These are phyloP conservation scores for Eristalis pertinax DNA, from an alignment of 2,888 invertebrate genomes.

Conservation along the genomic window DNA sequence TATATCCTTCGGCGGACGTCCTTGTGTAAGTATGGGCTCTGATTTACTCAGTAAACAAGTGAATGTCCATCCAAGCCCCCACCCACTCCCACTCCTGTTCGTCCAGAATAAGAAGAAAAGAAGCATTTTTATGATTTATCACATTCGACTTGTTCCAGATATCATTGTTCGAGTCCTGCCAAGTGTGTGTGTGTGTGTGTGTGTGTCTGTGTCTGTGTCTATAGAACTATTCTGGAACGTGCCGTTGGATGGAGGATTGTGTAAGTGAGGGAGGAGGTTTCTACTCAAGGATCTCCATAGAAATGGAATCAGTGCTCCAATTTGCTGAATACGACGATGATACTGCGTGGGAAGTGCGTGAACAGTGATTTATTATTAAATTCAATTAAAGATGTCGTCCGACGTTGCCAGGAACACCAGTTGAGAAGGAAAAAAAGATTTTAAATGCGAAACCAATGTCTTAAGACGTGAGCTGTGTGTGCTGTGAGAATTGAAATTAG, in stretches of 20 bases:
- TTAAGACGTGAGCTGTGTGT: background rate
- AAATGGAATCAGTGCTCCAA: slow-evolving; percentile 19
- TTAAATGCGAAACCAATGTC: background rate
- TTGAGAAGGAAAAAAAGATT: slow-evolving; percentile 6
- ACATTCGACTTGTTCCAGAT: slow-evolving; percentile 39
- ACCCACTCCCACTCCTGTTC: background rate
- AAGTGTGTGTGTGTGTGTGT: background rate
- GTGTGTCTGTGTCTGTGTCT: background rate
- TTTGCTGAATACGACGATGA: slow-evolving; percentile 38
- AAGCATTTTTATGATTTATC: slow-evolving; percentile 51
- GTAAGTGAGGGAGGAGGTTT: background rate
- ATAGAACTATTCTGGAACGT: background rate
- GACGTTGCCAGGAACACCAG: slow-evolving; percentile 22
- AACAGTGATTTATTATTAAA: slow-evolving; percentile 68
- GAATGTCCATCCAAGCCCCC: slow-evolving; percentile 27
- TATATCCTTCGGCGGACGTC: slow-evolving; percentile 43
- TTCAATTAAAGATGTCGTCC: slow-evolving; percentile 45
- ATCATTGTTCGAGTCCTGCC: slow-evolving; percentile 11
- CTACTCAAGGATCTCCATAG: background rate
- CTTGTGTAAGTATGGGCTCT: slow-evolving; percentile 32
- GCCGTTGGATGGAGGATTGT: background rate
- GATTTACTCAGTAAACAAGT: slow-evolving; percentile 60
- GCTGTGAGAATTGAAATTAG: too few relatives aligned
- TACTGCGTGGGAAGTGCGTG: slow-evolving; percentile 43
- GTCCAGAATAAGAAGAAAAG: background rate